Percentiles rank a stretch among this genome's conserved stretches.
These are phyloP conservation scores for Papilio helenus DNA, from an alignment of 1,140 invertebrate genomes.

Conservation along the genomic window DNA sequence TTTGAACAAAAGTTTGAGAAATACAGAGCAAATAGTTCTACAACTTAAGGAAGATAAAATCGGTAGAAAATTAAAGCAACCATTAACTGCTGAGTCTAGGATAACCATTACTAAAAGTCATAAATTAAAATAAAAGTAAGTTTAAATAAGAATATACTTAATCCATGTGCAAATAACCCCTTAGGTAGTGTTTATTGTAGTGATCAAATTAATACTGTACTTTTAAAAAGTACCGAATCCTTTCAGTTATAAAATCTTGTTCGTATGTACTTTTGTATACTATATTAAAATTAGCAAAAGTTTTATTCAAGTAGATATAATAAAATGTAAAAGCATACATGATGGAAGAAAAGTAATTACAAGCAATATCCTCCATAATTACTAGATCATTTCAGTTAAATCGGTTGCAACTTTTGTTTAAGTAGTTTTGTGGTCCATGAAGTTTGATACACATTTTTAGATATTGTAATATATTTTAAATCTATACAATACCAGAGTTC, in stretches of 20 bases:
- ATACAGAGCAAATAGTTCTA: slow-evolving; percentile 57
- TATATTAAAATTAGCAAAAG: background rate
- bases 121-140: background rate
- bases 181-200: background rate
- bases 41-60: slow-evolving; percentile 63
- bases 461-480: no score
- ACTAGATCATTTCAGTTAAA: no score
- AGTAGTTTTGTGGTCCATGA: no score
- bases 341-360: background rate
- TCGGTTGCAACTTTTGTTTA: no score
- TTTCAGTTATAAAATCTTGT: background rate
- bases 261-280: background rate
- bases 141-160: no score
- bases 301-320: background rate
- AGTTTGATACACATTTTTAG: no score
- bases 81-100: slow-evolving; percentile 50
- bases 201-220: background rate
- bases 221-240: background rate
- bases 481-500: background rate
- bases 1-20: slow-evolving; percentile 53
- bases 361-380: background rate
- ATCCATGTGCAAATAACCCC: background rate
- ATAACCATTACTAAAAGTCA: background rate
- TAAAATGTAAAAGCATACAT: background rate
- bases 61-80: slow-evolving; percentile 52